Evolutionary conservation across 2,797 vertebrate genomes (phyloP).

Genomic region (Phalloptychus januarius): DNA sequence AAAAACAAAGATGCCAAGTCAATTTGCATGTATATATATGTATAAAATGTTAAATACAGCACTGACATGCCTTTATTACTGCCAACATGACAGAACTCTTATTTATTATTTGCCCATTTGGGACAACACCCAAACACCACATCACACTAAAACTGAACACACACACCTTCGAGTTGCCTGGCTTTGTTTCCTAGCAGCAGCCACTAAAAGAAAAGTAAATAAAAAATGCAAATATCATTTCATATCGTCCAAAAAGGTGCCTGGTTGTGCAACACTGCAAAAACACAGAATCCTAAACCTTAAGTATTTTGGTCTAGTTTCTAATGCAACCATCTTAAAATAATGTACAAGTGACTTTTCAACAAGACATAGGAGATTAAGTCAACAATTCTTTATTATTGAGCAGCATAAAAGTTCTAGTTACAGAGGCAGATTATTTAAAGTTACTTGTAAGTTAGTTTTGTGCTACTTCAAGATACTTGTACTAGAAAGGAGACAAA

Average conservation of each 20-base stretch:
- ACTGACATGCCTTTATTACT: neutral
- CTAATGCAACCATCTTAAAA: too few species aligned
- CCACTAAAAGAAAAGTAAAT: constrained; percentile 58
- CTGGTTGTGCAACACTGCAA: neutral
- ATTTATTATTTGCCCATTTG: neutral
- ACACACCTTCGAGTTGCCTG: constrained; percentile 50
- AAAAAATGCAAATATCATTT: constrained; percentile 7
- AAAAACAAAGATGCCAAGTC: neutral
- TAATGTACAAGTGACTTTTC: too few species aligned
- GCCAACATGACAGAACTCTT: constrained; percentile 14
- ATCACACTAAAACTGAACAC: neutral
- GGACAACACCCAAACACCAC: neutral
- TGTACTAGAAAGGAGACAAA: too few species aligned
- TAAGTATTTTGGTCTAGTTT: too few species aligned
- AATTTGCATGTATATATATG: neutral
- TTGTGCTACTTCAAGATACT: too few species aligned
- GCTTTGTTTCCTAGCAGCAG: constrained; percentile 28
- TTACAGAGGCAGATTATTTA: too few species aligned
- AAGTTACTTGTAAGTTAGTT: too few species aligned
- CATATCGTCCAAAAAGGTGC: neutral
- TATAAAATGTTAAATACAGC: too few species aligned
- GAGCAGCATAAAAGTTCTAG: too few species aligned
- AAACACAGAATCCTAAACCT: too few species aligned
- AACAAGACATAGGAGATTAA: too few species aligned
- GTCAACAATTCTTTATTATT: too few species aligned